Conservation (phyloP, 2,113 vertebrate species). For the Pantherophis guttatus region DNA sequence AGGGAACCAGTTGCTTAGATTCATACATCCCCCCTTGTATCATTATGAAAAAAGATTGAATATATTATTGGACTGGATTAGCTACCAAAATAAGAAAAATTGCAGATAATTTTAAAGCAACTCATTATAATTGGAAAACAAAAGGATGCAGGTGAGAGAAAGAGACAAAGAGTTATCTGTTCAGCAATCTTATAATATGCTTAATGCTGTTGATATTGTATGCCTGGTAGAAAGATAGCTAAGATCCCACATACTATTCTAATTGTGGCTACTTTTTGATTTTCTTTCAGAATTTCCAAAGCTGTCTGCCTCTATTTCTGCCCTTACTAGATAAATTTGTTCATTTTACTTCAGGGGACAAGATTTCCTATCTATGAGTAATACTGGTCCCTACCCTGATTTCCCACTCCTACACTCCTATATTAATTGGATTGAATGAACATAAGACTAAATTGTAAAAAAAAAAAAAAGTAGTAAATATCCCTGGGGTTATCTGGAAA, state of each 20-base stretch:
- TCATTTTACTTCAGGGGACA: not conserved
- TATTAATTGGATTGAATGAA: not conserved
- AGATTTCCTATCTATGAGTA: not conserved
- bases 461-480: not conserved
- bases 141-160: not conserved
- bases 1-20: constrained; percentile 34
- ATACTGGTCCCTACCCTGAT: not conserved
- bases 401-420: not conserved
- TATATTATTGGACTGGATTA: constrained; percentile 27
- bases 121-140: not conserved
- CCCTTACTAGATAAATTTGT: not conserved
- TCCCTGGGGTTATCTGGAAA: not conserved
- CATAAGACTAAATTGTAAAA: not conserved
- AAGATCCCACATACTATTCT: not conserved
- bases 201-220: constrained; percentile 1
- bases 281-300: constrained; percentile 25
- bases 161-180: not conserved
- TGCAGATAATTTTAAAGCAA: not conserved
- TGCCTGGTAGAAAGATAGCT: not conserved
- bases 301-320: not conserved
- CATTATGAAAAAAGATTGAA: constrained; percentile 37
- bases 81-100: not conserved
- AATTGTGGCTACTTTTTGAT: constrained; percentile 1
- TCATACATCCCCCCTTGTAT: not conserved
- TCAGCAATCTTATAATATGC: not conserved